Evolutionary conservation across 2,797 vertebrate genomes (phyloP), one percentile per base, ranked within the genome.

Genomic region (Salarias fasciatus): DNA sequence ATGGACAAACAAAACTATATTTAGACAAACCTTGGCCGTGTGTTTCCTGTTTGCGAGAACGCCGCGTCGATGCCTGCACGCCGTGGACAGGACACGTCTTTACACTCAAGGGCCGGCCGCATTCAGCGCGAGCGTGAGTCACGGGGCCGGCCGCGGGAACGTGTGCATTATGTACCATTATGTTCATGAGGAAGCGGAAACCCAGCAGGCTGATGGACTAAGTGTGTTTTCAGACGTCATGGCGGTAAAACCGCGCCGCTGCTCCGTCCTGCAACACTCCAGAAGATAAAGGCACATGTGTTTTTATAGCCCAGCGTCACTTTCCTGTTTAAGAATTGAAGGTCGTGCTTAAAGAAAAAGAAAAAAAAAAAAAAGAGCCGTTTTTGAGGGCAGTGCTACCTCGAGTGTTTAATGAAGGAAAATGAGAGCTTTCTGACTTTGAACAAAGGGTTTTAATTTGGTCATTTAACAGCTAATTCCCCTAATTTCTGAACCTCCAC

Each of bases 121-220:
- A 4, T 14, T 47, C 14, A 49, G 29, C 7, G 12, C 3, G 33
- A 56, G 40, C 53, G 62, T 61, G 53, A 74, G 37, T 63, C 65
- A 49, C 6, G 41, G 6, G 13, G 15, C 46, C 9, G 48, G 41
- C 31, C 31, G 4, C 44, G 38, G 35, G 8, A 48, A 44, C 9
- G 56, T 51, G 52, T 67, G 40, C 53, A 51, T 73, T 60, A 42
- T 42, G 33, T 50, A 11, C 6, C 45, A 50, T 74, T 51, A 35
- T 29, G 15, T 45, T n/a, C 3, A 8, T 14, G 38, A 29, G 46
- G 62, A 66, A 24, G 44, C 29, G 11, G 46, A 63, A 42, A 14
- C 61, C 14, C 47, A 31, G 42, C 46, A n/a, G n/a, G 18, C 52
- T 77, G 74, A 81, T 78, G 58, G 52, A 50, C 24, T 45, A 45